Conservation (phyloP, 92 coral and sea anemone species). For the Hydrozoanthus gracilis region DNA sequence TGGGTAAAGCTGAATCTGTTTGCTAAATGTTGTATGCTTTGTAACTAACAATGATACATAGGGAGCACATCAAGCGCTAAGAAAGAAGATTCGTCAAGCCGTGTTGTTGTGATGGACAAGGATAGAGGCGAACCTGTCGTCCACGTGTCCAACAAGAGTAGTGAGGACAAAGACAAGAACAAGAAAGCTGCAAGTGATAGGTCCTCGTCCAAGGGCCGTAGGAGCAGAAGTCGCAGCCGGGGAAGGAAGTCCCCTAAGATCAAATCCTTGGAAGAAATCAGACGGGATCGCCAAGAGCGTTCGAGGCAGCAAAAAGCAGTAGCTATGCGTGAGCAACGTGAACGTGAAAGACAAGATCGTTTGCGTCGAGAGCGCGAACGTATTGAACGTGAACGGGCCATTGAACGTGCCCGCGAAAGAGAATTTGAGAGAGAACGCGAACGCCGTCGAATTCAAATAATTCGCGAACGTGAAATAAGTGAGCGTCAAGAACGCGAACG, state of each 20-base stretch:
- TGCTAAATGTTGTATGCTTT: conserved; percentile 47
- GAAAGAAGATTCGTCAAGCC: conserved; percentile 56
- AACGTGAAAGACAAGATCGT: conserved; percentile 91
- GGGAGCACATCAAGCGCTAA: conserved; percentile 41
- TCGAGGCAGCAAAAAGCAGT: conserved; percentile 79
- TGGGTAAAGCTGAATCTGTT: conserved; percentile 1
- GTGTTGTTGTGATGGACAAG: conserved; percentile 64
- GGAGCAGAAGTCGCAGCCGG: conserved; percentile 59
- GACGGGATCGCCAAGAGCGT: conserved; percentile 87
- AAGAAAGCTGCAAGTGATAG: conserved; percentile 54
- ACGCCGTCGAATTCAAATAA: conserved; percentile 79
- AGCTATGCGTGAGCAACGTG: conserved; percentile 89
- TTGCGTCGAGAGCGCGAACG: conserved; percentile 96
- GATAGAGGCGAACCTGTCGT: conserved; percentile 69
- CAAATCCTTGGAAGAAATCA: conserved; percentile 93
- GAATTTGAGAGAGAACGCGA: conserved; percentile 94
- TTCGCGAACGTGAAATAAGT: conserved; percentile 94
- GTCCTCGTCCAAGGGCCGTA: conserved; percentile 55
- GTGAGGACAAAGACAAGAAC: conserved; percentile 68
- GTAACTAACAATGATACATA: conserved; percentile 43
- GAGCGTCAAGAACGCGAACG: conserved; percentile 95
- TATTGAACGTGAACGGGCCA: conserved; percentile 88
- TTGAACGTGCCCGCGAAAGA: conserved; percentile 92
- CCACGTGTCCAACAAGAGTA: conserved; percentile 58
- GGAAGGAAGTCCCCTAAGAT: conserved; percentile 73